These are phyloP conservation scores for Glossosoma conforme DNA, from an alignment of 1,140 invertebrate species.

Conservation along the genomic window DNA sequence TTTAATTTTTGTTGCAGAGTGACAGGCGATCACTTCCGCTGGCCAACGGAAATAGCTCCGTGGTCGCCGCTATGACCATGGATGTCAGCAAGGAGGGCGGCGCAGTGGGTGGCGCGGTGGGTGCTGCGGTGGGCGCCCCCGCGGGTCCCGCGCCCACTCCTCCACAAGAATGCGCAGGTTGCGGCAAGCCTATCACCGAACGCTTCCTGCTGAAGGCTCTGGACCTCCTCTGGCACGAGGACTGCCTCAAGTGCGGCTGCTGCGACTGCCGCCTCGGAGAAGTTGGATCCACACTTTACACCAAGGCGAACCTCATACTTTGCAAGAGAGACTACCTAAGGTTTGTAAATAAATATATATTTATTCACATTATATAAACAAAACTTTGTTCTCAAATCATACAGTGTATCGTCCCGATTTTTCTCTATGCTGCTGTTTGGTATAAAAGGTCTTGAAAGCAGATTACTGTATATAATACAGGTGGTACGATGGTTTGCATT, in stretches of 20 bases:
- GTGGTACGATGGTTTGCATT: too few relatives aligned
- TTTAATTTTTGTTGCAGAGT: conserved; percentile 37
- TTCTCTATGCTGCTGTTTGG: too few relatives aligned
- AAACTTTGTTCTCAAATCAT: neutral
- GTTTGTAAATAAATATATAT: conserved; percentile 46
- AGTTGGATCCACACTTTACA: conserved; percentile 95
- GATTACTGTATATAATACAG: too few relatives aligned
- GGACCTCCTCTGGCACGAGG: conserved; percentile 96
- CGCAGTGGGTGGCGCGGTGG: conserved; percentile 35
- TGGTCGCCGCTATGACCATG: conserved; percentile 42
- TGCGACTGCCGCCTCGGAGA: conserved; percentile 95
- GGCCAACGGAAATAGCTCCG: conserved; percentile 40
- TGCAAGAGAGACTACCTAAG: conserved; percentile 97
- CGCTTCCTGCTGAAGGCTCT: conserved; percentile 79
- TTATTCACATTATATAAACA: neutral
- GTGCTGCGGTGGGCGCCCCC: conserved; percentile 25
- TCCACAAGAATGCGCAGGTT: conserved; percentile 76
- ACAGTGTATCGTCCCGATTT: too few relatives aligned
- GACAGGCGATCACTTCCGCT: conserved; percentile 46
- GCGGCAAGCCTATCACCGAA: conserved; percentile 81
- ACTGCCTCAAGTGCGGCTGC: conserved; percentile 96
- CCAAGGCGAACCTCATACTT: conserved; percentile 94
- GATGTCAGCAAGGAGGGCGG: conserved; percentile 46
- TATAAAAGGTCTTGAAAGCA: too few relatives aligned
- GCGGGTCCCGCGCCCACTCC: conserved; percentile 44